Conservation (phyloP, 2,888 invertebrate genomes). For the Panorpa germanica region DNA sequence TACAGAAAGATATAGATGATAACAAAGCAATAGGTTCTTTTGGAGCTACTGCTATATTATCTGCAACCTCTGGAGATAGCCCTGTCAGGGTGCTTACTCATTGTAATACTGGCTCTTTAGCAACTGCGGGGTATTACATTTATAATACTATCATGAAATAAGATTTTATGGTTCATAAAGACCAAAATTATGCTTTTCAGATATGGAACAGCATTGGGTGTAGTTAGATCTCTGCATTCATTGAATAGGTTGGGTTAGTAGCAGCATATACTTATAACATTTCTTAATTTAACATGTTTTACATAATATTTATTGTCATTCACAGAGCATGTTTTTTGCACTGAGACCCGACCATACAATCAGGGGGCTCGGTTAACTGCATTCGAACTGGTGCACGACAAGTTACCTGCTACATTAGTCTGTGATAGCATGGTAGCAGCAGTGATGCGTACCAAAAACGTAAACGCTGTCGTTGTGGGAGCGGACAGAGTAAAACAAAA, state of each 20-base stretch:
- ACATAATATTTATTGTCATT: conserved; percentile 13
- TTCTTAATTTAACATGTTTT: conserved; percentile 2
- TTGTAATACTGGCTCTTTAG: conserved; percentile 96
- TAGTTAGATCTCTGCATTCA: conserved; percentile 66
- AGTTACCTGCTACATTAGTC: conserved; percentile 80
- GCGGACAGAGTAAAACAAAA: conserved; percentile 58
- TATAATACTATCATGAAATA: not conserved
- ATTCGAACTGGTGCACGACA: conserved; percentile 82
- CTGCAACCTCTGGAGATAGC: conserved; percentile 31
- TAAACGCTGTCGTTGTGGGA: conserved; percentile 90
- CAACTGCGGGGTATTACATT: conserved; percentile 58
- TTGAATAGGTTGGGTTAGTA: conserved; percentile 46
- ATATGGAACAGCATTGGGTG: conserved; percentile 94
- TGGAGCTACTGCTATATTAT: conserved; percentile 65
- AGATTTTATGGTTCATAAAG: not conserved
- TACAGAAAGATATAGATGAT: conserved; percentile 68
- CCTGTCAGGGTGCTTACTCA: conserved; percentile 72
- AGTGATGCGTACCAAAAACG: conserved; percentile 63
- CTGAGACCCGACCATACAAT: conserved; percentile 96
- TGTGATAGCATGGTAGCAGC: conserved; percentile 93
- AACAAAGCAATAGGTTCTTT: conserved; percentile 72
- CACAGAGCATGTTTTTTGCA: conserved; percentile 78
- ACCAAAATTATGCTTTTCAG: conserved; percentile 8
- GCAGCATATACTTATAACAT: not conserved
- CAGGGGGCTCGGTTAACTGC: conserved; percentile 93